Evolutionary conservation across 2,797 vertebrate species (phyloP).

Genomic region (Hippopotamyrus pictus): DNA sequence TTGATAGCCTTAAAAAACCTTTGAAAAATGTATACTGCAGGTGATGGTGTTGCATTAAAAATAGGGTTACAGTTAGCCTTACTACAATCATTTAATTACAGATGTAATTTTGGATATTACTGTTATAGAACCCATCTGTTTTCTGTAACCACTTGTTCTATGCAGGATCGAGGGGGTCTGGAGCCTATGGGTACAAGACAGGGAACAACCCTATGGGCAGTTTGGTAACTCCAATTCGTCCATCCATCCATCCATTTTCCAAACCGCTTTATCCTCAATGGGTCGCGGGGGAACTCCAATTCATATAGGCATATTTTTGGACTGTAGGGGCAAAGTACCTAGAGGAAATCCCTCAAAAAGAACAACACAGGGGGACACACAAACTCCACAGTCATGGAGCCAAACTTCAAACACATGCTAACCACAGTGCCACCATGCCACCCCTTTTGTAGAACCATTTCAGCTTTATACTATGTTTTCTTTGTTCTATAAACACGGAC

Average conservation of each 20-base stretch:
- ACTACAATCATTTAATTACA: neutral
- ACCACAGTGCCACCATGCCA: neutral
- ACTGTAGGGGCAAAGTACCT: neutral
- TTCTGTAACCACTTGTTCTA: neutral
- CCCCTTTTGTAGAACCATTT: neutral
- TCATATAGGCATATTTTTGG: neutral
- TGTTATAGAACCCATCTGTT: neutral
- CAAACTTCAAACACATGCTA: neutral
- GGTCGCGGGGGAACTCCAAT: no score
- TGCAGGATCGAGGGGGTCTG: neutral
- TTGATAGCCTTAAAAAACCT: neutral
- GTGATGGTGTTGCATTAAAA: neutral
- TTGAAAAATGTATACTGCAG: neutral
- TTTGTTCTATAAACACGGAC: neutral
- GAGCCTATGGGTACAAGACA: neutral
- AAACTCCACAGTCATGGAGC: neutral
- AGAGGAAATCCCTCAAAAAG: neutral
- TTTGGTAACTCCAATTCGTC: neutral
- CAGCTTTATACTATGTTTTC: neutral
- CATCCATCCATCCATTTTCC: no score
- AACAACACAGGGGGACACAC: neutral
- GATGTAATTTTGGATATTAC: neutral
- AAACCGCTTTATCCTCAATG: no score
- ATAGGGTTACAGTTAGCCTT: neutral
- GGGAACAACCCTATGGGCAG: neutral